A percentile compares a stretch with the other conserved stretches of the same genome.
These are phyloP conservation scores for Cataglyphis albicans DNA, from an alignment of 2,888 invertebrate genomes.

Conservation along the genomic window DNA sequence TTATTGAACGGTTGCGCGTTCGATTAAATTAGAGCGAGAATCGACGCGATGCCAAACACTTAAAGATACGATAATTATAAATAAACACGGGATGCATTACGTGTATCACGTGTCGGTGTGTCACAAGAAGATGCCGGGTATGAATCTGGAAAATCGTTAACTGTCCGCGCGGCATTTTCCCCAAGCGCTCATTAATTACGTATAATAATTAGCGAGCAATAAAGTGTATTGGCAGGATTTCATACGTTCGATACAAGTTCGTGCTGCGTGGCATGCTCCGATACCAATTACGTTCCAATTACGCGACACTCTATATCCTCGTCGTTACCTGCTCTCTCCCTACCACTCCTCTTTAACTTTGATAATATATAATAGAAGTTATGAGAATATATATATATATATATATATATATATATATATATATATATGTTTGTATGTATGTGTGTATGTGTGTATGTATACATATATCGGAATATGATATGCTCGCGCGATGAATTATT, in stretches of 20 bases:
- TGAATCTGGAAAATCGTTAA: constrained; percentile 1
- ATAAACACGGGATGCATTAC: not conserved
- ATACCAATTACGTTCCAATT: constrained; percentile 54
- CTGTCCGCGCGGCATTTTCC: constrained; percentile 10
- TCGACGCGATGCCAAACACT: not conserved
- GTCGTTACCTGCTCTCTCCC: not conserved
- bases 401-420: not conserved
- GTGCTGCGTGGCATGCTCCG: constrained; percentile 25
- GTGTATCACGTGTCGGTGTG: not conserved
- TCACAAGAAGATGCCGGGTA: not conserved
- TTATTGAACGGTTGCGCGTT: not conserved
- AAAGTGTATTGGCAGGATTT: constrained; percentile 50
- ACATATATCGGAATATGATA: not conserved
- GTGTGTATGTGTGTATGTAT: no score
- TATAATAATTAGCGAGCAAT: constrained; percentile 40
- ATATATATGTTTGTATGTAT: no score
- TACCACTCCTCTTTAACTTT: constrained; percentile 11
- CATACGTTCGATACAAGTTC: constrained; percentile 35
- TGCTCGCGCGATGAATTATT: constrained; percentile 10
- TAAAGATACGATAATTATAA: not conserved
- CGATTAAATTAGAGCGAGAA: not conserved
- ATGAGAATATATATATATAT: not conserved
- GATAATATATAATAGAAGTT: constrained; percentile 32
- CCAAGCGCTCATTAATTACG: constrained; percentile 33
- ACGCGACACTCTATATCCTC: constrained; percentile 41